A percentile compares a stretch with the other conserved stretches of the same genome.
Evolutionary conservation across 2,113 vertebrate genomes (phyloP).

Genomic region (Mus musculus): GRCm39 chr6:144228501-144229000

Average conservation of each 20-base stretch:
- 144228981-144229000: too few relatives aligned
- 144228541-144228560: conserved; percentile 61
- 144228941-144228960: conserved; percentile 61
- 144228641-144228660: conserved; percentile 88
- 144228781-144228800: conserved; percentile 90
- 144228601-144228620: conserved; percentile 87
- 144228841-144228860: conserved; percentile 82
- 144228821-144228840: conserved; percentile 85
- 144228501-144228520: not conserved
- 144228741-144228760: conserved; percentile 89
- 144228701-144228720: conserved; percentile 89
- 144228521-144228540: conserved; percentile 31
- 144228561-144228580: conserved; percentile 64
- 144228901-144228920: conserved; percentile 77
- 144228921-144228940: conserved; percentile 58
- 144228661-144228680: conserved; percentile 88
- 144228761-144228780: conserved; percentile 88
- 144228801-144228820: conserved; percentile 88
- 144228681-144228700: conserved; percentile 88
- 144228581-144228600: conserved; percentile 60
- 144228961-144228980: conserved; percentile 39
- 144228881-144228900: conserved; percentile 74
- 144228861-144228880: conserved; percentile 74
- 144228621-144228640: conserved; percentile 85
- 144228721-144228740: conserved; percentile 89